Evolutionary conservation across 2,888 invertebrate genomes (phyloP).

Genomic region (Nemurella pictetii): DNA sequence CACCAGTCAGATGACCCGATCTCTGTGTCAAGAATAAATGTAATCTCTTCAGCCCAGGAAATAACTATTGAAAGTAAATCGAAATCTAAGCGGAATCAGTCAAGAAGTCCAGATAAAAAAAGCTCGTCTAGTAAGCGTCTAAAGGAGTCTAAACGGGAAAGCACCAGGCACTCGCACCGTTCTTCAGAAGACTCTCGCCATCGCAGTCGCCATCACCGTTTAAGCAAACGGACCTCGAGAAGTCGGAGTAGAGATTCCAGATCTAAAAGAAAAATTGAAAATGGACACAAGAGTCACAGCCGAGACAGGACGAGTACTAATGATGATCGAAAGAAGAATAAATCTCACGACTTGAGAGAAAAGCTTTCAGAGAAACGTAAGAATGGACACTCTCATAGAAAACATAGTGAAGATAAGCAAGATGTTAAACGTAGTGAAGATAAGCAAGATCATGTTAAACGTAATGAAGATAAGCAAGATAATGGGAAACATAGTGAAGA

Average conservation of each 20-base stretch:
- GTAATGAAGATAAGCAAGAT: constrained; percentile 21
- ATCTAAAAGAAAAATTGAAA: not conserved
- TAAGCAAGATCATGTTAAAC: constrained; percentile 27
- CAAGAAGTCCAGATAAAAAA: not conserved
- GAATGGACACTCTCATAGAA: constrained; percentile 27
- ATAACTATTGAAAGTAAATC: not conserved
- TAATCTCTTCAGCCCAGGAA: not conserved
- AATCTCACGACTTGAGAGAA: constrained; percentile 40
- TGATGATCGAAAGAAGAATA: constrained; percentile 42
- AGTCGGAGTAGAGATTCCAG: constrained; percentile 12
- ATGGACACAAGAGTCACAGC: constrained; percentile 30
- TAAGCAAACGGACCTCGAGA: not conserved
- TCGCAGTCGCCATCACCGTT: not conserved
- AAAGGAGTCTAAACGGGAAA: not conserved
- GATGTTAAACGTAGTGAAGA: constrained; percentile 28
- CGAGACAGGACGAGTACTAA: constrained; percentile 44
- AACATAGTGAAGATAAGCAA: constrained; percentile 27
- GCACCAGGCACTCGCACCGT: not conserved
- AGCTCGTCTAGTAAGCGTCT: not conserved
- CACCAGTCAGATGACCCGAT: not conserved
- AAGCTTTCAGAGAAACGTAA: constrained; percentile 32
- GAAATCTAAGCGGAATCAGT: not conserved
- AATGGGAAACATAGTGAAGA: too few species aligned
- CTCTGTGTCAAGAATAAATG: not conserved
- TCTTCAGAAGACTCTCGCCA: not conserved